These are phyloP conservation scores for Lagria hirta DNA, from an alignment of 2,888 invertebrate species.

Conservation along the genomic window DNA sequence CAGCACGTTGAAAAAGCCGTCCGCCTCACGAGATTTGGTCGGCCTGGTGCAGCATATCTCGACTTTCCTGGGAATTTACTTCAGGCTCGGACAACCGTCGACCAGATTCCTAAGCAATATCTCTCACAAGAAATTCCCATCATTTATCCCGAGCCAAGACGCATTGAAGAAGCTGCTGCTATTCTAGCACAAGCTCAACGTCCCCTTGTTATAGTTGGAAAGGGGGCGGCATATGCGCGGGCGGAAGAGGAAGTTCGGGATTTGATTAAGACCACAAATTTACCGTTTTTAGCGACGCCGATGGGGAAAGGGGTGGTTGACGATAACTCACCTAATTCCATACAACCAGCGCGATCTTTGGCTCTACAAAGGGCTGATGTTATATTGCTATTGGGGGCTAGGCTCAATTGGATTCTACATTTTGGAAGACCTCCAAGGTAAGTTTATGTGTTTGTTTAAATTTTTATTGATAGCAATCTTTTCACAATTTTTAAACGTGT, in stretches of 20 bases:
- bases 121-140: slow-evolving; percentile 64
- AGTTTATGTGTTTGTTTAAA: no score
- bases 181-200: slow-evolving; percentile 70
- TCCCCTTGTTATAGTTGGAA: slow-evolving; percentile 90
- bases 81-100: slow-evolving; percentile 53
- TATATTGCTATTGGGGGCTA: slow-evolving; percentile 74
- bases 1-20: slow-evolving; percentile 91
- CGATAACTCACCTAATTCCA: slow-evolving; percentile 70
- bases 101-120: slow-evolving; percentile 53
- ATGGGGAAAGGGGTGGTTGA: slow-evolving; percentile 88
- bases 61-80: slow-evolving; percentile 89
- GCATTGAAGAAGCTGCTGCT: slow-evolving; percentile 70
- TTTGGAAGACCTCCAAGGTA: slow-evolving; percentile 88
- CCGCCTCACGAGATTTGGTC: slow-evolving; percentile 77
- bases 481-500: no score
- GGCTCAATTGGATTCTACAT: slow-evolving; percentile 95
- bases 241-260: slow-evolving; percentile 73
- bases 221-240: slow-evolving; percentile 66
- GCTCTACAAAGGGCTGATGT: slow-evolving; percentile 89
- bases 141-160: slow-evolving; percentile 68
- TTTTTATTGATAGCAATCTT: no score
- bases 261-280: slow-evolving; percentile 68
- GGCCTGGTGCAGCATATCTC: slow-evolving; percentile 88
- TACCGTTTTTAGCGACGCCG: slow-evolving; percentile 93
- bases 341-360: slow-evolving; percentile 77